phyloP scores from a whole-genome alignment of 2,888 invertebrate genomes.

The Phlogophora meticulosa region DNA sequence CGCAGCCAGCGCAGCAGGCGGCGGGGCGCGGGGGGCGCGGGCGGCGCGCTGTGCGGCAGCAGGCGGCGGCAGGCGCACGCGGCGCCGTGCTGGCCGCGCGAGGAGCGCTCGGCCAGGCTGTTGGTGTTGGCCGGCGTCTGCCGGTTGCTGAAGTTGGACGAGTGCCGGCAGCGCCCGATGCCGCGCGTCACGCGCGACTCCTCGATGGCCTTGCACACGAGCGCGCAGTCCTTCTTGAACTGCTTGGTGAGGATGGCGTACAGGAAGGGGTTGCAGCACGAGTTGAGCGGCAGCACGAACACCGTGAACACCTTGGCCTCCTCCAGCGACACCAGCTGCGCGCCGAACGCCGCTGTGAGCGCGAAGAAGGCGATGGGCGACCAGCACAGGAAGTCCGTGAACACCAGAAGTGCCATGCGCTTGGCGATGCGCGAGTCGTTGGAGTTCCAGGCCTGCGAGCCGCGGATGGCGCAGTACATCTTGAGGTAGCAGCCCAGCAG shows the following conservation, averaged over 20 bases:
- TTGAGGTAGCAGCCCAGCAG: constrained; percentile 98
- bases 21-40: constrained; percentile 74
- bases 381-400: constrained; percentile 99
- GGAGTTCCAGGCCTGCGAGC: constrained; percentile 99
- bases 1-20: constrained; percentile 85
- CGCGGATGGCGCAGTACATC: constrained; percentile 99
- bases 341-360: constrained; percentile 97
- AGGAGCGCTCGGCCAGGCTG: constrained; percentile 95
- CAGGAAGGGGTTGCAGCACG: constrained; percentile 99
- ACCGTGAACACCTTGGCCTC: constrained; percentile 99
- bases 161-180: constrained; percentile 96
- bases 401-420: constrained; percentile 98
- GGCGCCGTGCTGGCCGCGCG: constrained; percentile 93
- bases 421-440: constrained; percentile 99
- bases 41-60: constrained; percentile 93
- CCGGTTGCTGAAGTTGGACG: constrained; percentile 96
- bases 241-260: constrained; percentile 99
- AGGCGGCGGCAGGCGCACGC: constrained; percentile 92
- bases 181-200: constrained; percentile 97
- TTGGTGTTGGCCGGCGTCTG: constrained; percentile 97
- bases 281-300: constrained; percentile 98
- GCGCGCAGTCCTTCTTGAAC: constrained; percentile 99
- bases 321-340: constrained; percentile 97
- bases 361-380: constrained; percentile 99
- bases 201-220: constrained; percentile 98